phyloP scores from a whole-genome alignment of 2,113 vertebrate species.

The Cepphus grylle region DNA sequence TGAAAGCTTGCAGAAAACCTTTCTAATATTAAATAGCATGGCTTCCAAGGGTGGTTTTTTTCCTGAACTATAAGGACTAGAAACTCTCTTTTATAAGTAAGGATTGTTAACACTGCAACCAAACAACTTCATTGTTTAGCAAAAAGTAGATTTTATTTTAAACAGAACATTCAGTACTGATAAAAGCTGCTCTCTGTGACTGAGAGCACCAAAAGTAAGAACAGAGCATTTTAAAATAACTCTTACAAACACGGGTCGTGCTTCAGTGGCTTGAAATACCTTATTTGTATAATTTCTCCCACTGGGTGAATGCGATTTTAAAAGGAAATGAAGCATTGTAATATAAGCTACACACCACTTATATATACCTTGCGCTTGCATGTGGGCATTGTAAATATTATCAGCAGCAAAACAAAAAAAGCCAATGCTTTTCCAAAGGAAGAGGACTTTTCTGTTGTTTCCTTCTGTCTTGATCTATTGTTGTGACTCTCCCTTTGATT shows the following conservation, averaged over 20 bases:
- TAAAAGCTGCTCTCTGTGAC: not conserved
- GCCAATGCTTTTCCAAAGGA: not conserved
- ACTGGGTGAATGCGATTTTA: conserved; percentile 63
- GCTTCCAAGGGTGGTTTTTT: not conserved
- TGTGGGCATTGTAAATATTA: conserved; percentile 17
- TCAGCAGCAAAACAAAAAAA: conserved; percentile 13
- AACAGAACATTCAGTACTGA: not conserved
- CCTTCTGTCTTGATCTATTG: conserved; percentile 48
- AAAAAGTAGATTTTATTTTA: not conserved
- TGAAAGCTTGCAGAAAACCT: not conserved
- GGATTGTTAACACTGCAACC: not conserved
- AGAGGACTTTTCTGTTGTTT: conserved; percentile 26
- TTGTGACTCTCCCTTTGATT: conserved; percentile 75
- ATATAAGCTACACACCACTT: conserved; percentile 49
- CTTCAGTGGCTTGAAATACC: conserved; percentile 50
- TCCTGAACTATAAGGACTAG: not conserved
- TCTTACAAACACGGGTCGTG: conserved; percentile 42
- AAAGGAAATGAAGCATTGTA: conserved; percentile 57
- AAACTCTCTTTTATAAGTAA: not conserved
- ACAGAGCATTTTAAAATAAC: conserved; percentile 50
- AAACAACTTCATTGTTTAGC: not conserved
- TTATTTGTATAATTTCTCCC: conserved; percentile 71
- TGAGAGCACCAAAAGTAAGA: not conserved
- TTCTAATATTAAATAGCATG: not conserved
- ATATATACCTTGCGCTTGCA: conserved; percentile 24